These are phyloP conservation scores for Gadopsis marmoratus DNA, from an alignment of 2,797 vertebrate genomes.

Conservation along the genomic window DNA sequence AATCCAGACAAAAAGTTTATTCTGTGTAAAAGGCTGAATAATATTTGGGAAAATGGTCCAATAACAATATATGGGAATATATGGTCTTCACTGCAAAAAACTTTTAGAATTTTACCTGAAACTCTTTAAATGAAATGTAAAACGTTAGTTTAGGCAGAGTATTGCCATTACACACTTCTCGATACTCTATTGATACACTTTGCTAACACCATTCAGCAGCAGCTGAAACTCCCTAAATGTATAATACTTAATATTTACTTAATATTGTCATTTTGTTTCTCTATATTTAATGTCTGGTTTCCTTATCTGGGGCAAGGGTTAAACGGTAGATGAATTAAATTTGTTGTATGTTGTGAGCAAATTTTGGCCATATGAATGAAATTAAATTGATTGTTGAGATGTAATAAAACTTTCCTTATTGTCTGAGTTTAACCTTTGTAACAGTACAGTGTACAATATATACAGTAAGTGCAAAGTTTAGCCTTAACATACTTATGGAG, in stretches of 20 bases:
- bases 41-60: not conserved
- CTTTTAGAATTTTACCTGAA: not conserved
- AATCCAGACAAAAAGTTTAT: not conserved
- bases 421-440: not conserved
- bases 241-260: not conserved
- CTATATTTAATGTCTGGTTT: not conserved
- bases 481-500: not conserved
- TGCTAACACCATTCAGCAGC: not conserved
- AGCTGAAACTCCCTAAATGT: not conserved
- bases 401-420: not conserved
- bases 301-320: not conserved
- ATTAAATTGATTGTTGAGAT: not conserved
- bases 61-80: not conserved
- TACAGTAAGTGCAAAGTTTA: not conserved
- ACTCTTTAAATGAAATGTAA: not conserved
- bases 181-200: not conserved
- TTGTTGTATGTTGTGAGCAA: not conserved
- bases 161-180: not conserved
- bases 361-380: not conserved
- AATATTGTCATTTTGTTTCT: not conserved
- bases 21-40: not conserved
- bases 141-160: not conserved
- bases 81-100: not conserved
- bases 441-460: not conserved
- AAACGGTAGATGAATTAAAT: too few relatives aligned